Percentiles rank a stretch among this genome's conserved stretches.
These are phyloP conservation scores for Pogonus chalceus DNA, from an alignment of 1,140 invertebrate species.

Conservation along the genomic window DNA sequence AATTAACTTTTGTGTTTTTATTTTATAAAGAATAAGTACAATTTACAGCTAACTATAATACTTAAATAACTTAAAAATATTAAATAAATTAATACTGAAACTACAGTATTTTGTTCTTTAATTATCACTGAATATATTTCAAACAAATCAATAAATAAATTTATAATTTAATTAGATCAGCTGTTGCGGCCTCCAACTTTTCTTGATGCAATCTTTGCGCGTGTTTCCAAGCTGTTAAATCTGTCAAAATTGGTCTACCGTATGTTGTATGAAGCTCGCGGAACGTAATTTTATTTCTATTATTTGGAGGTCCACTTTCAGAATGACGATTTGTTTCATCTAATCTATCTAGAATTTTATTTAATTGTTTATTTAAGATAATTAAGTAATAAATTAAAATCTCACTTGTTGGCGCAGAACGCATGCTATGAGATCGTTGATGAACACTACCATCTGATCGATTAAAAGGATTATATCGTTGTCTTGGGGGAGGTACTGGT, in stretches of 20 bases:
- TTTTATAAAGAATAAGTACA: too few species aligned
- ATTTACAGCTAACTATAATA: too few species aligned
- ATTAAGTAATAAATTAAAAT: neutral
- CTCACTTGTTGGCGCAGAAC: slow-evolving; percentile 40
- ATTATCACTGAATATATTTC: too few species aligned
- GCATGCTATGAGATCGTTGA: slow-evolving; percentile 43
- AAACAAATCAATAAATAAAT: too few species aligned
- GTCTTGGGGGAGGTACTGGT: slow-evolving; percentile 52
- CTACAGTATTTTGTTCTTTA: too few species aligned
- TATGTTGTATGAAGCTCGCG: slow-evolving; percentile 58
- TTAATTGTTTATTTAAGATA: slow-evolving; percentile 4
- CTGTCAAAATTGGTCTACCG: slow-evolving; percentile 54
- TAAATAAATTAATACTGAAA: too few species aligned
- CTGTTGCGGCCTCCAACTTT: slow-evolving; percentile 13
- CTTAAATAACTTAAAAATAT: too few species aligned
- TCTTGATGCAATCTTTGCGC: slow-evolving; percentile 23
- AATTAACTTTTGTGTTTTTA: too few species aligned
- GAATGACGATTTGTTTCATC: slow-evolving; percentile 19
- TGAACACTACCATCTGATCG: slow-evolving; percentile 39
- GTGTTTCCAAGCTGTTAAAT: slow-evolving; percentile 57
- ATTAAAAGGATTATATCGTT: slow-evolving; percentile 62
- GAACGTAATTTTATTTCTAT: slow-evolving; percentile 50
- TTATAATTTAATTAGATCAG: slow-evolving; percentile 2
- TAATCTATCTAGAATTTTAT: slow-evolving; percentile 17
- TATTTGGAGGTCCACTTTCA: slow-evolving; percentile 2